Conservation (phyloP, 2,797 vertebrate species). For the Nothura maculosa region DNA sequence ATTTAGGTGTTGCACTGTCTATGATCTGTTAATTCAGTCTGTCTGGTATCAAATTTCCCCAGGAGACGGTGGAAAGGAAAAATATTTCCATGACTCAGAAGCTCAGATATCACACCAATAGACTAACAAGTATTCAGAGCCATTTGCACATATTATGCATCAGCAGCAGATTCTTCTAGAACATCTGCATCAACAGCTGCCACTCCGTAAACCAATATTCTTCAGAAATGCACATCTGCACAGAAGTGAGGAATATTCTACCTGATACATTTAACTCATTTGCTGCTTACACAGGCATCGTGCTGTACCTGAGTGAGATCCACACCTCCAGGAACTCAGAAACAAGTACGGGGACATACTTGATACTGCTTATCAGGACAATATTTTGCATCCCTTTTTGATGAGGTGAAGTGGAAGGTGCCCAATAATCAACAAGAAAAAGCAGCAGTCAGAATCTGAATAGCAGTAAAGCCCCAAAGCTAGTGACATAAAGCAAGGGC, state of each 20-base stretch:
- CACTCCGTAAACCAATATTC: background rate
- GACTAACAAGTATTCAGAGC: slow-evolving; percentile 30
- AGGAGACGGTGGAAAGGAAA: background rate
- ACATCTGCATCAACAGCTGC: slow-evolving; percentile 63
- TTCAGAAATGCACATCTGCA: slow-evolving; percentile 38
- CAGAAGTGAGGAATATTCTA: background rate
- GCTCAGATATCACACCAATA: background rate
- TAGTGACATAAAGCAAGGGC: background rate
- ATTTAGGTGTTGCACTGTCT: background rate
- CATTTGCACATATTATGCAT: background rate
- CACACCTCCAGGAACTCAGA: background rate
- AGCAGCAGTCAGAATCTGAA: background rate
- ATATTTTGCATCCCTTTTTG: background rate
- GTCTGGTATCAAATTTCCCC: background rate
- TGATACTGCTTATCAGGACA: background rate
- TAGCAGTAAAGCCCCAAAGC: background rate
- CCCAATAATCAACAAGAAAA: background rate
- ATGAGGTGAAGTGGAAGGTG: background rate
- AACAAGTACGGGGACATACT: background rate
- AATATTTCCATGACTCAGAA: slow-evolving; percentile 11
- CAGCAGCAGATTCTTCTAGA: slow-evolving; percentile 25
- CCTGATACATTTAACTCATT: background rate
- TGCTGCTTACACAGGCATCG: background rate
- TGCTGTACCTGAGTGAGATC: background rate
- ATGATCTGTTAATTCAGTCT: background rate